phyloP scores from a whole-genome alignment of 1,140 invertebrate species.

The Hirudo medicinalis region DNA sequence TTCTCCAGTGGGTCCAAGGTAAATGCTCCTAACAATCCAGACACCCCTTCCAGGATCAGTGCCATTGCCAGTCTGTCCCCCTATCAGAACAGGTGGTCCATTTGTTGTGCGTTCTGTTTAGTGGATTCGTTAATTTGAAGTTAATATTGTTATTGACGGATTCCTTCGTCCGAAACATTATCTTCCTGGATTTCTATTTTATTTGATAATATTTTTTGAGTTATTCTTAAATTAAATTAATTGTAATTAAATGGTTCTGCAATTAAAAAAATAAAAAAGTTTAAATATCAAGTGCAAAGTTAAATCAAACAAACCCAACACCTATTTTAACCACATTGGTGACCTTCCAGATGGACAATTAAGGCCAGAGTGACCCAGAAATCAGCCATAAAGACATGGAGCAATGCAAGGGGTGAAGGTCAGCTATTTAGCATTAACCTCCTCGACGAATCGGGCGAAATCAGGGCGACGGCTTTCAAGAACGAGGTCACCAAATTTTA shows the following conservation, averaged over 20 bases:
- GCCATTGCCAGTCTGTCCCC: conserved; percentile 70
- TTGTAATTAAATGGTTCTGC: no score
- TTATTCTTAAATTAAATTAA: no score
- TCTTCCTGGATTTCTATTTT: no score
- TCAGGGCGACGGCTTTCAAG: conserved; percentile 83
- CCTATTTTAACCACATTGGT: background rate
- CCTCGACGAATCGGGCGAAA: conserved; percentile 83
- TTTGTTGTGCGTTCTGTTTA: background rate
- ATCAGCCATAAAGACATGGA: conserved; percentile 67
- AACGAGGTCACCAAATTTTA: conserved; percentile 78
- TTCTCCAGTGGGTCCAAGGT: no score
- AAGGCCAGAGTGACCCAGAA: conserved; percentile 78
- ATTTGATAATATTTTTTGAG: no score
- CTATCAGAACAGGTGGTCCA: conserved; percentile 66
- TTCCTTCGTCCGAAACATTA: no score
- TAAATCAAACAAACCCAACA: no score
- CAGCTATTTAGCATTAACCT: conserved; percentile 85
- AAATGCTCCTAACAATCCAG: conserved; percentile 28
- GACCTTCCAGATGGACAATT: conserved; percentile 64
- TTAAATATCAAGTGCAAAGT: no score
- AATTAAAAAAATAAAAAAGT: no score
- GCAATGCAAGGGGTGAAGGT: conserved; percentile 77
- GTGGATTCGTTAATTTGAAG: no score
- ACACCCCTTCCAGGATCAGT: conserved; percentile 31
- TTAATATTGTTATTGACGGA: no score